These are phyloP conservation scores for Lysiphlebus fabarum DNA, from an alignment of 1,140 invertebrate genomes.

Conservation along the genomic window DNA sequence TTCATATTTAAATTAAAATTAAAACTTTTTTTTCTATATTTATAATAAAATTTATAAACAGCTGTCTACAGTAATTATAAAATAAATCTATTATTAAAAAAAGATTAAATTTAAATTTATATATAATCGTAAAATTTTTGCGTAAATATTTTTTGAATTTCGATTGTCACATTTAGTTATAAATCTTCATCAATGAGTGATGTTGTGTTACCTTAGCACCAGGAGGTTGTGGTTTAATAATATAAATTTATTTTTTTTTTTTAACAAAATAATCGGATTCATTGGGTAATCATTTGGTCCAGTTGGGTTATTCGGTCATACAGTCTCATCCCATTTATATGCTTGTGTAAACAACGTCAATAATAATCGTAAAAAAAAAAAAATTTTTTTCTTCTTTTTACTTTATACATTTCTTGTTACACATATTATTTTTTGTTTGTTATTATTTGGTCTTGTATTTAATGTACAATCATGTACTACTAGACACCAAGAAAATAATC, in stretches of 20 bases:
- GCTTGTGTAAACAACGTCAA: background rate
- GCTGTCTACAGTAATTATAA: background rate
- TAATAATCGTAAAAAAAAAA: slow-evolving; percentile 26
- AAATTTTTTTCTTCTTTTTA: slow-evolving; percentile 18
- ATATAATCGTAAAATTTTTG: too few species aligned
- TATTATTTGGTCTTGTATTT: slow-evolving; percentile 13
- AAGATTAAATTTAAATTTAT: too few species aligned
- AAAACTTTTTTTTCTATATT: too few species aligned
- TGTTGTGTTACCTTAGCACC: slow-evolving; percentile 25
- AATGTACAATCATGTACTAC: background rate
- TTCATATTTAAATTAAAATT: too few species aligned
- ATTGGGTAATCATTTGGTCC: slow-evolving; percentile 39
- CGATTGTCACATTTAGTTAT: too few species aligned
- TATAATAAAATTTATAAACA: background rate
- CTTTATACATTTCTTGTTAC: slow-evolving; percentile 23
- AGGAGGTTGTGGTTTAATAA: slow-evolving; percentile 22
- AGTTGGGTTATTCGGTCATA: slow-evolving; percentile 24
- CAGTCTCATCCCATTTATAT: slow-evolving; percentile 13
- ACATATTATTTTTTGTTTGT: slow-evolving; percentile 15
- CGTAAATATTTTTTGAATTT: too few species aligned
- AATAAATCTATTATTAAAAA: background rate
- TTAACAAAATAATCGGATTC: slow-evolving; percentile 45
- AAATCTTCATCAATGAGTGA: slow-evolving; percentile 29
- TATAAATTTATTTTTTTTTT: slow-evolving; percentile 20
- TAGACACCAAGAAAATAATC: slow-evolving; percentile 41